These are phyloP conservation scores for Pseudoatta argentina DNA, from an alignment of 1,140 invertebrate species.

Conservation along the genomic window DNA sequence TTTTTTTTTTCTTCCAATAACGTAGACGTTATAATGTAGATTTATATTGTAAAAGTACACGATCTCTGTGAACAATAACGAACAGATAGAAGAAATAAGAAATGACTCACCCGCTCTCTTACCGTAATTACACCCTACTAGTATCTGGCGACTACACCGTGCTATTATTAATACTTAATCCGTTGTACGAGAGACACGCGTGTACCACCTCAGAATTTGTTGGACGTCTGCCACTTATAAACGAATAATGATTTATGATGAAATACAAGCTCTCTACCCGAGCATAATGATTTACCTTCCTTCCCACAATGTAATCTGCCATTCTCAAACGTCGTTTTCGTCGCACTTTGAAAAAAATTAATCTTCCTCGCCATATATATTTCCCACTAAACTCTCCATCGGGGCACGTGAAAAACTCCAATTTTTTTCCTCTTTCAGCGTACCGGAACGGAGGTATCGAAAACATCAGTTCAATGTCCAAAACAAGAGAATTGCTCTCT, in stretches of 20 bases:
- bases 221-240: constrained; percentile 59
- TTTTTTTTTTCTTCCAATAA: not conserved
- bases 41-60: not conserved
- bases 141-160: constrained; percentile 1
- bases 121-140: constrained; percentile 26
- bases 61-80: not conserved
- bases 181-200: constrained; percentile 13
- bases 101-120: constrained; percentile 11
- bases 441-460: not conserved
- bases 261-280: constrained; percentile 7
- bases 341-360: not conserved
- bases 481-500: constrained; percentile 32
- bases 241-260: constrained; percentile 57
- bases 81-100: not conserved
- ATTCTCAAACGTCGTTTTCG: not conserved
- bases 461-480: constrained; percentile 2
- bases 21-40: not conserved
- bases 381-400: no score
- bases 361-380: constrained; percentile 2
- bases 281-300: constrained; percentile 42
- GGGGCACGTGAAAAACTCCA: not conserved
- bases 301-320: constrained; percentile 40
- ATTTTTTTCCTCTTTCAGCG: not conserved
- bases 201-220: constrained; percentile 28
- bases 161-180: constrained; percentile 53